phyloP scores from a whole-genome alignment of 2,888 invertebrate genomes.

The Lithosia quadra region DNA sequence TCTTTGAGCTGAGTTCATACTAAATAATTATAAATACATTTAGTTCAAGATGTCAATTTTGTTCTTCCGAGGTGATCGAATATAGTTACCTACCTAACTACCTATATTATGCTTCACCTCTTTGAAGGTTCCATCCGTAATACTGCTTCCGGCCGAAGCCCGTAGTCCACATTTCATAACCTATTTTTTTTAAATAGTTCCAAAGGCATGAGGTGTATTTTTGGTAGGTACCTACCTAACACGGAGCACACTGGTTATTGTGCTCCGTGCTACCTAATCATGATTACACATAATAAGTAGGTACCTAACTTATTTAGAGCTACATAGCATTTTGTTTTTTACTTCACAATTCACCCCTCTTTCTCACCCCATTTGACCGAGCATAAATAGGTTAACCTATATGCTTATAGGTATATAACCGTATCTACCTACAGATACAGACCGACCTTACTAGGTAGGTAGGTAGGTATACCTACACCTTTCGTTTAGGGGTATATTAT shows the following conservation, averaged over 20 bases:
- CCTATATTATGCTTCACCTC: background rate
- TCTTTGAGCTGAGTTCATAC: slow-evolving; percentile 55
- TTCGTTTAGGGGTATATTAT: background rate
- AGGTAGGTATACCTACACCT: background rate
- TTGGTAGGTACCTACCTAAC: no score
- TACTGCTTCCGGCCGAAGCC: background rate
- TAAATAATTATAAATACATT: slow-evolving; percentile 42
- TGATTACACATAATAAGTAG: background rate
- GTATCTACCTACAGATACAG: background rate
- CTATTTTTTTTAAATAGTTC: no score
- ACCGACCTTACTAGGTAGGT: no score
- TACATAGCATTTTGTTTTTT: background rate
- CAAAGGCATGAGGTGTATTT: no score
- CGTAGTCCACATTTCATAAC: background rate
- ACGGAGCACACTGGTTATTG: no score
- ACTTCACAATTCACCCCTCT: background rate
- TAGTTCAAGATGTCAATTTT: slow-evolving; percentile 54
- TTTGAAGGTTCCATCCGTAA: background rate
- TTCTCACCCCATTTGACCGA: background rate
- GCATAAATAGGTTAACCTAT: background rate
- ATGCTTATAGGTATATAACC: background rate
- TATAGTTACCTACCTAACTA: no score
- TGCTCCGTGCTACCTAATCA: background rate
- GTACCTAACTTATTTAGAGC: no score
- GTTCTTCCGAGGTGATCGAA: slow-evolving; percentile 36